phyloP scores from a whole-genome alignment of 2,797 vertebrate species.

The Acropternis orthonyx region DNA sequence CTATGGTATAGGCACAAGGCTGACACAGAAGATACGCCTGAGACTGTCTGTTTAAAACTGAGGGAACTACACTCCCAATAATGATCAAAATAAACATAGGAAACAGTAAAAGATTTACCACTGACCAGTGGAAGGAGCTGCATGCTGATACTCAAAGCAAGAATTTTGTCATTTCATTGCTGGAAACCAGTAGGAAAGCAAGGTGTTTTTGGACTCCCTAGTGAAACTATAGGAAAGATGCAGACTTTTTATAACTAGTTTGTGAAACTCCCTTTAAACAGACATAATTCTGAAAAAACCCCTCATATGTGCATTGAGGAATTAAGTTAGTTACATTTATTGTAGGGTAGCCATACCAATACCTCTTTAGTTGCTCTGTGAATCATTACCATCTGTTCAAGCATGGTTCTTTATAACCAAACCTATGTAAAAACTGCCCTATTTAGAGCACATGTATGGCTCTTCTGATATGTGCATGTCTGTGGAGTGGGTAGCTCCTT shows the following conservation, averaged over 20 bases:
- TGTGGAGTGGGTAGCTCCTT: not conserved
- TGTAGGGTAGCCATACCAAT: accelerated
- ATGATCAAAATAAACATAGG: not conserved
- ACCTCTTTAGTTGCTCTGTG: not conserved
- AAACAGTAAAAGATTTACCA: not conserved
- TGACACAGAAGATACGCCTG: not conserved
- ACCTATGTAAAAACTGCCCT: not conserved
- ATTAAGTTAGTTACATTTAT: not conserved
- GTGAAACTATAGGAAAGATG: not conserved
- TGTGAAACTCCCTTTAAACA: not conserved
- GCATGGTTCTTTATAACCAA: not conserved
- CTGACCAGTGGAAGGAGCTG: not conserved
- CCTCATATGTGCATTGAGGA: not conserved
- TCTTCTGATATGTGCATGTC: not conserved
- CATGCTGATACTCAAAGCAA: not conserved
- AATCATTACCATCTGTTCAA: not conserved
- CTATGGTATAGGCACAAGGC: conserved; percentile 7
- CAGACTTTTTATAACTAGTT: not conserved
- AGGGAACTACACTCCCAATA: not conserved
- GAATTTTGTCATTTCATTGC: accelerated
- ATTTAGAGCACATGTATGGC: not conserved
- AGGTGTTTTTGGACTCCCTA: not conserved
- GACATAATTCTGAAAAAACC: not conserved
- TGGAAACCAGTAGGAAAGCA: not conserved
- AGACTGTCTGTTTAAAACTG: not conserved